A percentile compares a stretch with the other conserved stretches of the same genome.
Evolutionary conservation across 2,797 vertebrate species (phyloP).

Genomic region (Typhlichthys eigenmanni): DNA sequence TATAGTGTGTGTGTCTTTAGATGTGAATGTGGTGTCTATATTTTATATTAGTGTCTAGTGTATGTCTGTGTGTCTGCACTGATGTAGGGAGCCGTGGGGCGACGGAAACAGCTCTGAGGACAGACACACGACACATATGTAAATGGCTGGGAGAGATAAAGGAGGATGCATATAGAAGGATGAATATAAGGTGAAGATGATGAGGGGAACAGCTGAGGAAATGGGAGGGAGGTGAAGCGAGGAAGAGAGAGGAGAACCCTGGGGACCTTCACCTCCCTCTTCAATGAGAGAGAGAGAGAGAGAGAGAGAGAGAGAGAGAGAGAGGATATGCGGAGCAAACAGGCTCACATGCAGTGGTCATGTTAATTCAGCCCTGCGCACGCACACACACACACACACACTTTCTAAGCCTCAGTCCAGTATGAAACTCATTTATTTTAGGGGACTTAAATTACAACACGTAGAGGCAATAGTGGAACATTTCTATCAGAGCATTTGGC

Average conservation of each 20-base stretch:
- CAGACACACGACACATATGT: no score
- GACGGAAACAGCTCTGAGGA: no score
- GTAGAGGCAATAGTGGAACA: not conserved
- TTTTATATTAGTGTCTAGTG: not conserved
- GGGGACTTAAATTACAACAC: conserved; percentile 2
- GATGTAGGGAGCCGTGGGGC: not conserved
- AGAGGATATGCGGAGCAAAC: not conserved
- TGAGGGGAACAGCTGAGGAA: not conserved
- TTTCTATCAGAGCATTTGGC: conserved; percentile 1
- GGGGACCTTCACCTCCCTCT: no score
- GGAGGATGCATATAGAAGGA: no score
- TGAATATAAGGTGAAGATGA: no score
- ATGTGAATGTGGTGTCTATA: not conserved
- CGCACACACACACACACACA: conserved; percentile 4
- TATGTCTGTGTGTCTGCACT: not conserved
- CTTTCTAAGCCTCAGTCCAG: conserved; percentile 2
- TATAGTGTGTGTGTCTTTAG: not conserved
- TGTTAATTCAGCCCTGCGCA: conserved; percentile 12
- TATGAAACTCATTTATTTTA: conserved; percentile 2
- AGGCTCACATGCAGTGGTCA: conserved; percentile 16
- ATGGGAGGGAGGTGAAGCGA: not conserved
- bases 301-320: not conserved
- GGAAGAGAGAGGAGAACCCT: not conserved
- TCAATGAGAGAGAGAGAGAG: not conserved
- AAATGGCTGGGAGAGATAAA: no score